Percentiles rank a stretch among this genome's conserved stretches.
Conservation (phyloP, 2,888 invertebrate species). For the Cybosia mesomella region DNA sequence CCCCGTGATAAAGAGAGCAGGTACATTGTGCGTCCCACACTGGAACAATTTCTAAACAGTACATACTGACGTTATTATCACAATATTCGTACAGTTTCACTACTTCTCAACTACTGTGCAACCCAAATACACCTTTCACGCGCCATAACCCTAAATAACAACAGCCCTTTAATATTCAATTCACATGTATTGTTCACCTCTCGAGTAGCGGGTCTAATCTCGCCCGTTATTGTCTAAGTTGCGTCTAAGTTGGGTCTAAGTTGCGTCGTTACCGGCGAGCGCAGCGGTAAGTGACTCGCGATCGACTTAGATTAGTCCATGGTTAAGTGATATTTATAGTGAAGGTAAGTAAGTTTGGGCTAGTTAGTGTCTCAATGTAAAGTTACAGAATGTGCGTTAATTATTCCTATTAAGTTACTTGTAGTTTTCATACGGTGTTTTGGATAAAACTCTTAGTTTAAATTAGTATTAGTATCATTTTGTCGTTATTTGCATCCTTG, state of each 20-base stretch:
- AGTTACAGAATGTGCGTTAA: neutral
- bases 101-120: neutral
- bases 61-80: neutral
- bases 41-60: neutral
- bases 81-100: neutral
- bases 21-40: neutral
- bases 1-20: too few relatives aligned
- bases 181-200: constrained; percentile 49
- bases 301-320: constrained; percentile 50
- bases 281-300: constrained; percentile 42
- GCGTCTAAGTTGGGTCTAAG: constrained; percentile 55
- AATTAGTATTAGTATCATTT: too few relatives aligned
- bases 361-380: neutral
- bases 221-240: constrained; percentile 68
- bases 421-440: neutral
- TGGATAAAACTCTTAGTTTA: neutral
- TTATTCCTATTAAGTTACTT: neutral
- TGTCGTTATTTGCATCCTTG: too few relatives aligned
- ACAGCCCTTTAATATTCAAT: constrained; percentile 46
- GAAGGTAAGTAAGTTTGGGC: constrained; percentile 38
- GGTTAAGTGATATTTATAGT: constrained; percentile 58
- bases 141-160: constrained; percentile 8
- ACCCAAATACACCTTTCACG: neutral
- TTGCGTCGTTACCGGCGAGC: constrained; percentile 63
- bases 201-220: constrained; percentile 55